phyloP scores from a whole-genome alignment of 1,140 invertebrate genomes.

The Drosophila miranda region DNA sequence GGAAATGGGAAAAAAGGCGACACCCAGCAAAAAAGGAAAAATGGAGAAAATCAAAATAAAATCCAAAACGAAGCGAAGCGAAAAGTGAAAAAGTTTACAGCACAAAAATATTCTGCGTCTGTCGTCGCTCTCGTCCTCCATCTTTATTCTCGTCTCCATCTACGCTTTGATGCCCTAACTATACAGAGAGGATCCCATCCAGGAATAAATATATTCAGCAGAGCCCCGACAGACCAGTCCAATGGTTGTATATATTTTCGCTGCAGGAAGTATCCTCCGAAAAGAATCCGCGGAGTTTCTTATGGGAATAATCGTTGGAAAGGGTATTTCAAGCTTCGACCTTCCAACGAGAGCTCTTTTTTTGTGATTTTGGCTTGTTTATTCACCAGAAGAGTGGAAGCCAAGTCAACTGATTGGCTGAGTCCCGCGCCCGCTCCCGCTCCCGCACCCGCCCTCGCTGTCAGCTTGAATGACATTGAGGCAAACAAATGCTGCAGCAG shows the following conservation, averaged over 20 bases:
- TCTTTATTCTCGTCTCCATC: constrained; percentile 4
- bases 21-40: constrained; percentile 19
- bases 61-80: constrained; percentile 24
- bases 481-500: constrained; percentile 66
- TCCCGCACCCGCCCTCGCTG: constrained; percentile 5
- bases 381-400: constrained; percentile 29
- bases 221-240: no score
- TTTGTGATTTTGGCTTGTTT: constrained; percentile 52
- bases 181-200: no score
- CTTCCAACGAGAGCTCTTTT: not conserved
- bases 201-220: no score
- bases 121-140: constrained; percentile 28
- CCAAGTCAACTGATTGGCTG: constrained; percentile 66
- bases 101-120: constrained; percentile 60
- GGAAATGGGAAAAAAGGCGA: constrained; percentile 38
- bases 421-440: not conserved
- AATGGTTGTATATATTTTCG: no score
- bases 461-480: constrained; percentile 47
- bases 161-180: not conserved
- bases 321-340: no score
- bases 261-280: no score
- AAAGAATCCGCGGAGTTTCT: no score
- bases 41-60: constrained; percentile 16
- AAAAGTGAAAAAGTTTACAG: constrained; percentile 75
- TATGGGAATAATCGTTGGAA: no score